These are phyloP conservation scores for Azorinus chamasolen DNA, from an alignment of 2,888 invertebrate genomes.

Conservation along the genomic window DNA sequence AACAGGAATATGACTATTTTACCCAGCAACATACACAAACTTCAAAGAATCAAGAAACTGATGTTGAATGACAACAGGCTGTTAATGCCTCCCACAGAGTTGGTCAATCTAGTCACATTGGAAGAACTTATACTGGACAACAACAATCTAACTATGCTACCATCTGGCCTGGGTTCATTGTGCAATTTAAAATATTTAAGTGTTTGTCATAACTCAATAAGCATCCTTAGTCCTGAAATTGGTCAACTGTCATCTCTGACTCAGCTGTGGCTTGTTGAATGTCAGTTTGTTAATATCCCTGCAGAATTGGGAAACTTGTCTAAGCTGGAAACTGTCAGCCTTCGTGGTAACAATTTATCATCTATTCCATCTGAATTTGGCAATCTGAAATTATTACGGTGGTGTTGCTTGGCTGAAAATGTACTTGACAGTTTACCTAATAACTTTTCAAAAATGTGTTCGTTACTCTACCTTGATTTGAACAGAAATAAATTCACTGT, in stretches of 20 bases:
- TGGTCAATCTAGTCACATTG: conserved; percentile 71
- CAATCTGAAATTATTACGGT: conserved; percentile 73
- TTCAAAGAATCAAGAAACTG: conserved; percentile 71
- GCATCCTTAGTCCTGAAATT: conserved; percentile 78
- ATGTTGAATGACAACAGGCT: conserved; percentile 83
- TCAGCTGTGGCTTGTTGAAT: conserved; percentile 82
- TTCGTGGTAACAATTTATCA: conserved; percentile 75
- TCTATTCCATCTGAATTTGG: conserved; percentile 77
- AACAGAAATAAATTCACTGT: conserved; percentile 77
- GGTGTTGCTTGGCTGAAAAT: conserved; percentile 84
- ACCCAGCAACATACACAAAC: conserved; percentile 74
- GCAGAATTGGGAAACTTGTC: conserved; percentile 76
- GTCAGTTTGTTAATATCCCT: conserved; percentile 79
- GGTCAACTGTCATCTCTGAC: conserved; percentile 76
- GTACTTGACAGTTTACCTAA: conserved; percentile 74
- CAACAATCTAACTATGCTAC: conserved; percentile 84
- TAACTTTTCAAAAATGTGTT: conserved; percentile 68
- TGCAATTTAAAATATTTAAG: conserved; percentile 72
- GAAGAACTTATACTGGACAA: conserved; percentile 83
- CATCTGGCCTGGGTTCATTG: conserved; percentile 76
- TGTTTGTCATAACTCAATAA: conserved; percentile 77
- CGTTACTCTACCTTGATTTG: conserved; percentile 80
- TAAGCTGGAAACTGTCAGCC: conserved; percentile 77
- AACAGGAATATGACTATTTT: conserved; percentile 82
- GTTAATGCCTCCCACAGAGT: conserved; percentile 83